Evolutionary conservation across 2,113 vertebrate species (phyloP).

Genomic region (Acanthisitta chloris): DNA sequence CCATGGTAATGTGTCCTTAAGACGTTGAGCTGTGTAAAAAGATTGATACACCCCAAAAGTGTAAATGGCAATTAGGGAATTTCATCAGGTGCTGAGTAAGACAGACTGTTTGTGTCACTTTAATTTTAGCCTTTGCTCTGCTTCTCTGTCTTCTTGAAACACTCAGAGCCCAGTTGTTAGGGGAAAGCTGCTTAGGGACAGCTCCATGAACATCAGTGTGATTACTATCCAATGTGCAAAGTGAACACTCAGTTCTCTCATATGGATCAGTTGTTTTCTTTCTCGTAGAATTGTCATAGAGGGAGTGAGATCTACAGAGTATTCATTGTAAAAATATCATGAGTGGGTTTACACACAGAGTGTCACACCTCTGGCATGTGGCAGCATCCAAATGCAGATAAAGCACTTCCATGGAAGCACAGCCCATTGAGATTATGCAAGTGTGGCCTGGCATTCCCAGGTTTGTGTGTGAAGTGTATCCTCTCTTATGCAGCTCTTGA

Average conservation of each 20-base stretch:
- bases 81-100: slow-evolving; percentile 48
- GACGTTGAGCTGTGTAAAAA: background rate
- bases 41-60: background rate
- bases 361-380: background rate
- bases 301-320: background rate
- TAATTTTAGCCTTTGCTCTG: background rate
- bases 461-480: rapidly evolving
- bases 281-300: background rate
- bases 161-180: background rate
- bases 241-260: background rate
- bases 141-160: background rate
- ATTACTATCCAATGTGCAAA: background rate
- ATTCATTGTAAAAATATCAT: background rate
- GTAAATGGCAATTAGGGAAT: slow-evolving; percentile 54
- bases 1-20: background rate
- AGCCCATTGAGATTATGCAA: background rate
- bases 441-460: background rate
- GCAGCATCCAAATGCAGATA: background rate
- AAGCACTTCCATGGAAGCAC: background rate
- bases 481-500: background rate
- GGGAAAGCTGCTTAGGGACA: background rate
- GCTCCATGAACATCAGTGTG: background rate
- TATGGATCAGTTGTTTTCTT: background rate
- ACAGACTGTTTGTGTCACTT: background rate
- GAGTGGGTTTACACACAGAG: background rate